Evolutionary conservation across 53 echinoderm and acorn worm species (phyloP), one percentile per base, ranked within the genome.

Genomic region (Crossaster papposus): DNA sequence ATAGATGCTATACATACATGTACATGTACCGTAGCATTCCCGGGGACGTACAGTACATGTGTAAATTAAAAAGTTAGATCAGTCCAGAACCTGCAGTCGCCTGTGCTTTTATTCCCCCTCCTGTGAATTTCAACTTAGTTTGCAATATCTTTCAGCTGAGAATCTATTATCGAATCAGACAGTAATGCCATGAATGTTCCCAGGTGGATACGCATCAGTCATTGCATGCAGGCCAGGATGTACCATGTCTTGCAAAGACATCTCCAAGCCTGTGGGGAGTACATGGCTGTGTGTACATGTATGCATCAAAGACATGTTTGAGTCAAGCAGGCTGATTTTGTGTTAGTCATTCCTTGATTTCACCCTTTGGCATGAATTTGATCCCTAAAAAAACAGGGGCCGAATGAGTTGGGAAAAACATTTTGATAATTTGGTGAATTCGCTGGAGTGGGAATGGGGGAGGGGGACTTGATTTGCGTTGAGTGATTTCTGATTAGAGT

Each of bases 371-470:
- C 36, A 18, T 74, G 36, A 36, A 74, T 74, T 74, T 74, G 74
- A 74, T 74, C 36, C 71, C n/a, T n/a, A 12, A 28, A 22, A 17
- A 74, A 35, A 18, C 7, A 17, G 34, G 17, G 35, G 74, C 44
- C 9, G 44, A 44, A 44, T 44, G 74, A n/a, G 74, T 3, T 9
- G 33, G 74, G 36, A 35, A 36, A 71, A 74, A 74, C 74, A 74
- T 36, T 74, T 74, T 74, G 35, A 33, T 74, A 74, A 74, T 74
- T 36, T 36, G 36, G 68, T 68, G 68, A 74, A 74, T 18, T 74
- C 4, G 23, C 74, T 34, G 2, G 74, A 20, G 10, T 36, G 34
- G 2, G 74, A 20, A 3, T 36, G 34, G 35, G 36, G 29, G 71
- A 68, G 28, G 35, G 18, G 13, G 36, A 11, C 74, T 72, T 74